Percentiles rank a stretch among this genome's conserved stretches.
Evolutionary conservation across 2,113 vertebrate genomes (phyloP).

Genomic region (Nansenia antarctica): DNA sequence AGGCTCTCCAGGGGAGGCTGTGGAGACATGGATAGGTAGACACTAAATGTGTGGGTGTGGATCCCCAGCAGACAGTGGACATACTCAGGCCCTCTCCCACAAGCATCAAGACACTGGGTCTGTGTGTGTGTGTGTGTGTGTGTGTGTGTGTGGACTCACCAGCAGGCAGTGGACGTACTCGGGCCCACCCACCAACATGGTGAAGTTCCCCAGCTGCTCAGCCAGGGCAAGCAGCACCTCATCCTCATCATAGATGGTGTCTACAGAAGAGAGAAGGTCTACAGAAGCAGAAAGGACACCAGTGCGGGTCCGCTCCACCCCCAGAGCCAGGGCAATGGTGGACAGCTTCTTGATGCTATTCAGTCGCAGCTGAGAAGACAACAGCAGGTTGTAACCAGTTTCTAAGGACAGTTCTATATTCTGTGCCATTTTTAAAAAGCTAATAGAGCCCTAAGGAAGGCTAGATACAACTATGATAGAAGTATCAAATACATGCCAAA

Average conservation of each 20-base stretch:
- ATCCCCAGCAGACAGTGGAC: constrained; percentile 87
- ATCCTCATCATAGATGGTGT: constrained; percentile 93
- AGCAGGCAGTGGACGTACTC: constrained; percentile 90
- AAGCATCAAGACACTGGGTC: too few species aligned
- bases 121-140: too few species aligned
- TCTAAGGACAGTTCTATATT: too few species aligned
- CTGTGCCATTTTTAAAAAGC: too few species aligned
- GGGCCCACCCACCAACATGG: constrained; percentile 87
- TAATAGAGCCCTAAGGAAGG: too few species aligned
- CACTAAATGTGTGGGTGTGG: not conserved
- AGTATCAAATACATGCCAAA: too few species aligned
- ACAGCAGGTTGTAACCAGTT: too few species aligned
- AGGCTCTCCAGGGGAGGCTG: constrained; percentile 91
- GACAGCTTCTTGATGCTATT: constrained; percentile 93
- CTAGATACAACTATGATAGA: too few species aligned
- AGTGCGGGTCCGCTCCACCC: constrained; percentile 87
- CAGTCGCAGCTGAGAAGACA: constrained; percentile 77
- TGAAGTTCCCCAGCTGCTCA: constrained; percentile 90
- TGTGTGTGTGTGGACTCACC: constrained; percentile 57
- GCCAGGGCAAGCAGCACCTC: constrained; percentile 89
- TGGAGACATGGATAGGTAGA: not conserved
- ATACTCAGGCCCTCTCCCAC: too few species aligned
- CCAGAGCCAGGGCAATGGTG: constrained; percentile 87
- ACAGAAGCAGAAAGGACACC: constrained; percentile 89
- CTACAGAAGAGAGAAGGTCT: constrained; percentile 36